phyloP scores from a whole-genome alignment of 2,113 vertebrate species.

The Hyla sarda region DNA sequence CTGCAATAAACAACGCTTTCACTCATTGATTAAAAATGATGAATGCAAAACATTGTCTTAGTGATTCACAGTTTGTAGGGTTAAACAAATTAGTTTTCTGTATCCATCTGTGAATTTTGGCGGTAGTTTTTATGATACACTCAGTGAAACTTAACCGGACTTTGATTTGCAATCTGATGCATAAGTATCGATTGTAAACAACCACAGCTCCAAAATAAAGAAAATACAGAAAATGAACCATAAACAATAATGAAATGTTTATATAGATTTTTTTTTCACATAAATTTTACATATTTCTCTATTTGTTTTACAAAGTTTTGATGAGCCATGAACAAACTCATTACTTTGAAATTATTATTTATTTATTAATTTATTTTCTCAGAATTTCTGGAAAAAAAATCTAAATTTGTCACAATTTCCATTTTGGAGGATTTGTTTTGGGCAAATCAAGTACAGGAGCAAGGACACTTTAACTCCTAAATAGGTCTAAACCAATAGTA shows the following conservation, averaged over 20 bases:
- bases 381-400: too few relatives aligned
- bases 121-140: constrained; percentile 35
- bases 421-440: too few relatives aligned
- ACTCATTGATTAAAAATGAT: constrained; percentile 34
- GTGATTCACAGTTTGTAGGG: constrained; percentile 29
- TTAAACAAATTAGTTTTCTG: constrained; percentile 47
- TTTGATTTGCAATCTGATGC: constrained; percentile 48
- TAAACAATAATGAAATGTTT: not conserved
- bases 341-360: too few relatives aligned
- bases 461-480: too few relatives aligned
- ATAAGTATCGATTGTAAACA: not conserved
- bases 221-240: not conserved
- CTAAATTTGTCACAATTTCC: too few relatives aligned
- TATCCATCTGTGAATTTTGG: constrained; percentile 55
- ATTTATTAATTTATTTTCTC: too few relatives aligned
- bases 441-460: too few relatives aligned
- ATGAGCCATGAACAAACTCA: too few relatives aligned
- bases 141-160: constrained; percentile 35
- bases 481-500: too few relatives aligned
- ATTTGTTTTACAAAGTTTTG: too few relatives aligned
- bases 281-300: not conserved
- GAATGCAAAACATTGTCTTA: constrained; percentile 40
- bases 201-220: not conserved
- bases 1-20: not conserved
- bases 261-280: not conserved